Percentiles rank a stretch among this genome's conserved stretches.
Conservation (phyloP, 2,113 vertebrate species). For the Seriola rivoliana region DNA sequence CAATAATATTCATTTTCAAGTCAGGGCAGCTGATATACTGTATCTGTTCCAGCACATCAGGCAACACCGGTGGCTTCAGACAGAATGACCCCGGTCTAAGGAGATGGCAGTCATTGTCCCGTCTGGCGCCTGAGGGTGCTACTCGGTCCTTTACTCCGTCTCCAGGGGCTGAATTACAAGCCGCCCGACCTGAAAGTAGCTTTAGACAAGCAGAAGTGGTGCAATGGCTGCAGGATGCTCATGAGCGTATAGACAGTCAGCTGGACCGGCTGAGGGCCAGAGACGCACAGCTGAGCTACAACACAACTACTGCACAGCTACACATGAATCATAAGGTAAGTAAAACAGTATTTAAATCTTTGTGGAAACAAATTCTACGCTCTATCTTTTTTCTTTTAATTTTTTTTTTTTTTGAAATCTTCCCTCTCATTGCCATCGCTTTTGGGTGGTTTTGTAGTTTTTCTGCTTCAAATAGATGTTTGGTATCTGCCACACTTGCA, state of each 20-base stretch:
- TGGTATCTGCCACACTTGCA: neutral
- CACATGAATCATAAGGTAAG: constrained; percentile 80
- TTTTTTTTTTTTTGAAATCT: neutral
- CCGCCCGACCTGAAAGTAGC: constrained; percentile 60
- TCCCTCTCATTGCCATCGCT: neutral
- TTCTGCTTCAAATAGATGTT: neutral
- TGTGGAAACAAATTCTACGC: neutral
- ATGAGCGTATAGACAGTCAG: constrained; percentile 58
- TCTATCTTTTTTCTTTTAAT: neutral
- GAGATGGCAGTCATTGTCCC: constrained; percentile 79
- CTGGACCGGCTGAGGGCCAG: constrained; percentile 59
- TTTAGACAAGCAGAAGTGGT: constrained; percentile 50
- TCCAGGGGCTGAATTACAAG: constrained; percentile 54
- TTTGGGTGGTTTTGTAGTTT: neutral
- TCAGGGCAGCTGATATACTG: neutral
- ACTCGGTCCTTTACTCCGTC: constrained; percentile 26
- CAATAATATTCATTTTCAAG: neutral
- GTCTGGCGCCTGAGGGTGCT: constrained; percentile 55
- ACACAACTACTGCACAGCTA: constrained; percentile 61
- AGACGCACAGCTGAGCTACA: constrained; percentile 69
- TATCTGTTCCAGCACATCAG: constrained; percentile 48
- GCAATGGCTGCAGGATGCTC: constrained; percentile 61
- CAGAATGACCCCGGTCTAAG: constrained; percentile 53
- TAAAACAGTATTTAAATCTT: neutral
- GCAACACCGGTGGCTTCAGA: constrained; percentile 52